Evolutionary conservation across 2,113 vertebrate genomes (phyloP).

Genomic region (Hoplias malabaricus): DNA sequence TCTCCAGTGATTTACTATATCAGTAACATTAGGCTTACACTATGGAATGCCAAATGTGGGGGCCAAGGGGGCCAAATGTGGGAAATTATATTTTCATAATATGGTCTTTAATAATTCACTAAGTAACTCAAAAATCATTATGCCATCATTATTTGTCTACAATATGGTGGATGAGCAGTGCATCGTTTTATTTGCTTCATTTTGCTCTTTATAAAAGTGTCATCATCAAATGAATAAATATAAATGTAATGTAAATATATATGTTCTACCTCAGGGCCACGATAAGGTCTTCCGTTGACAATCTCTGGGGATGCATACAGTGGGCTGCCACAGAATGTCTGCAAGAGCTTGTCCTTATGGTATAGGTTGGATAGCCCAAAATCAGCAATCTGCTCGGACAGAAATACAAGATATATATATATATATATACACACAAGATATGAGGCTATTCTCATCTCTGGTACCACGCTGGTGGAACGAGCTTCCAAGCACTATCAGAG

Average conservation of each 20-base stretch:
- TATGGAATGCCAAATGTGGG: not conserved
- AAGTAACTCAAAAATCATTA: not conserved
- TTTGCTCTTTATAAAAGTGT: not conserved
- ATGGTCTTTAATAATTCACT: not conserved
- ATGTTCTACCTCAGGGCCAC: constrained; percentile 87
- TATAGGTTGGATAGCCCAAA: constrained; percentile 97
- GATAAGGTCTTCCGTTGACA: constrained; percentile 95
- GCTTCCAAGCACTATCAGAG: no score
- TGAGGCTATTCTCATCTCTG: no score
- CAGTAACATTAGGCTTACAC: not conserved
- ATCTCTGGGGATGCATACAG: constrained; percentile 98
- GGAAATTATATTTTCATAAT: not conserved
- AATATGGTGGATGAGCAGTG: not conserved
- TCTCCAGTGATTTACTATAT: not conserved
- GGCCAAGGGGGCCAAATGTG: not conserved
- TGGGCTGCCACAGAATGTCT: constrained; percentile 97
- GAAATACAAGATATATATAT: constrained; percentile 22
- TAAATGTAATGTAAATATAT: not conserved
- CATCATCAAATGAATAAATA: not conserved
- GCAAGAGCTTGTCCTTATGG: constrained; percentile 95
- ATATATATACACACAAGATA: no score
- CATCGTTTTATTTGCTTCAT: not conserved
- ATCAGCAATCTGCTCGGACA: constrained; percentile 87
- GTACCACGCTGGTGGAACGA: no score
- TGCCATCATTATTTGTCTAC: not conserved